These are phyloP conservation scores for Xerus inauris DNA, from an alignment of 2,113 vertebrate genomes.

Conservation along the genomic window DNA sequence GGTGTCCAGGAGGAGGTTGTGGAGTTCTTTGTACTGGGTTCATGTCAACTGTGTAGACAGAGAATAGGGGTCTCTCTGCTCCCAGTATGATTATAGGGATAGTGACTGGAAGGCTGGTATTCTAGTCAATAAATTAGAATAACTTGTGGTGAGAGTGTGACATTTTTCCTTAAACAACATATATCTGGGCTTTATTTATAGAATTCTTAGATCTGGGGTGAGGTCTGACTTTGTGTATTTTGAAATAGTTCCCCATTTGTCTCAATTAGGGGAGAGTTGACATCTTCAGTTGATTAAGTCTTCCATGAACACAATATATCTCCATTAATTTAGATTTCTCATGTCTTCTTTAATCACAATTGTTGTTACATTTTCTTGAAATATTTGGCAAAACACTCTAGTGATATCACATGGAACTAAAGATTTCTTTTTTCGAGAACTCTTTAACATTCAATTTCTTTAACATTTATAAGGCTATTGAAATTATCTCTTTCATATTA, in stretches of 20 bases:
- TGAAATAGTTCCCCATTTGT: neutral
- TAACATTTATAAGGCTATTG: slow-evolving; percentile 44
- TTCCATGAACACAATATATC: neutral
- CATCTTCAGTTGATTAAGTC: slow-evolving; percentile 23
- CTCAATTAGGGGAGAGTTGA: neutral
- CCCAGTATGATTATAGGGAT: neutral
- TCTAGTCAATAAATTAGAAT: slow-evolving; percentile 48
- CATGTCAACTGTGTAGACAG: slow-evolving; percentile 14
- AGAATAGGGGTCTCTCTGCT: neutral
- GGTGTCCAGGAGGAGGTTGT: neutral
- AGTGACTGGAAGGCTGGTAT: slow-evolving; percentile 26
- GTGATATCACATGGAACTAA: slow-evolving; percentile 10
- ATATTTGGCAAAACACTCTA: slow-evolving; percentile 38
- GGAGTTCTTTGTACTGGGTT: neutral
- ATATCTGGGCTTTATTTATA: neutral
- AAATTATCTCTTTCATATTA: slow-evolving; percentile 36
- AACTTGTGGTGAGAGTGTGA: neutral
- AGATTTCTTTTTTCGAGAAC: neutral
- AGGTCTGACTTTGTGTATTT: slow-evolving; percentile 30
- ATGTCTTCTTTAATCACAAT: slow-evolving; percentile 60
- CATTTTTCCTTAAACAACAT: slow-evolving; percentile 21
- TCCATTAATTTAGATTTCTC: slow-evolving; percentile 51
- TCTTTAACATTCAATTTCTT: slow-evolving; percentile 42
- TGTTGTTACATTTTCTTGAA: slow-evolving; percentile 54
- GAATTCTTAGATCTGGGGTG: slow-evolving; percentile 23